phyloP scores from a whole-genome alignment of 2,888 invertebrate genomes.

The Yponomeuta plumbellus region DNA sequence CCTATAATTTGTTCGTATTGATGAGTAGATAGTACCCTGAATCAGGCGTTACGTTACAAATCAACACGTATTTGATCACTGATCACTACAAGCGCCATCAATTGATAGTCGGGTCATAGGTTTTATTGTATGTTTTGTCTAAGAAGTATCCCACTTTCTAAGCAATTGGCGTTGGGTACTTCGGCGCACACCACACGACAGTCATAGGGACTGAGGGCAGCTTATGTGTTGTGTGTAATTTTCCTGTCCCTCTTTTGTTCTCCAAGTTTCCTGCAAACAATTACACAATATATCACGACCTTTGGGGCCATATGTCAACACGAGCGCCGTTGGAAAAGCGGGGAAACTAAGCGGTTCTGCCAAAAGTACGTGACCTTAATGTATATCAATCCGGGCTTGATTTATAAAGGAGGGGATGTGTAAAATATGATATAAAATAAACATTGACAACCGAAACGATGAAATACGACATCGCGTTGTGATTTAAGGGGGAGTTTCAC shows the following conservation, averaged over 20 bases:
- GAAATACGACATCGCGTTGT: constrained; percentile 72
- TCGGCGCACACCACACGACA: neutral
- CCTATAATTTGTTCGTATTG: too few species aligned
- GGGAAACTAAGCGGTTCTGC: constrained; percentile 65
- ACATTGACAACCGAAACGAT: constrained; percentile 76
- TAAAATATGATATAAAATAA: constrained; percentile 78
- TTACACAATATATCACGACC: constrained; percentile 30
- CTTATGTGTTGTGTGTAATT: constrained; percentile 10
- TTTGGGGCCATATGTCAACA: constrained; percentile 52
- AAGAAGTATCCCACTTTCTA: too few species aligned
- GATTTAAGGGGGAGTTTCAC: constrained; percentile 74
- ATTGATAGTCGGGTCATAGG: too few species aligned
- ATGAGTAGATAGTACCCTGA: too few species aligned
- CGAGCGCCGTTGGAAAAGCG: constrained; percentile 29
- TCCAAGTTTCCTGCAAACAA: constrained; percentile 26
- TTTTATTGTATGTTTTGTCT: too few species aligned
- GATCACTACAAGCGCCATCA: too few species aligned
- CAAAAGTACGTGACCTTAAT: constrained; percentile 74
- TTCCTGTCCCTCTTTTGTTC: constrained; percentile 6
- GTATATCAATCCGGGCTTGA: constrained; percentile 71
- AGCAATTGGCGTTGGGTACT: neutral
- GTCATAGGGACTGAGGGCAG: neutral
- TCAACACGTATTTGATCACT: too few species aligned
- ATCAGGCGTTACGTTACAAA: too few species aligned
- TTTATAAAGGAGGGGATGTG: constrained; percentile 70